phyloP scores from a whole-genome alignment of 2,113 vertebrate genomes.

The Halcyon senegalensis region DNA sequence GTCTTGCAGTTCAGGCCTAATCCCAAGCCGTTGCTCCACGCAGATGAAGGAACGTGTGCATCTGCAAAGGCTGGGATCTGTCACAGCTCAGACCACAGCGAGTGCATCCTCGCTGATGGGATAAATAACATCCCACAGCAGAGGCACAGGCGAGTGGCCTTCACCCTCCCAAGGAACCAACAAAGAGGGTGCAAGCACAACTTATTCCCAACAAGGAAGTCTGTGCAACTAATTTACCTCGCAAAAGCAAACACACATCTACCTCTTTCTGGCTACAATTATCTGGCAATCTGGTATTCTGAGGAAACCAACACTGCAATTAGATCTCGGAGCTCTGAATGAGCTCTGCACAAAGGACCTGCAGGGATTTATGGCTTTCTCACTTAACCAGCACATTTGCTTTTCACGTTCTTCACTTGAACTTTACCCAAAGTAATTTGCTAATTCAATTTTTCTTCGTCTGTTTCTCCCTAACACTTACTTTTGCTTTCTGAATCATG shows the following conservation, averaged over 20 bases:
- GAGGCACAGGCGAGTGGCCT: not conserved
- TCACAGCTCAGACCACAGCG: not conserved
- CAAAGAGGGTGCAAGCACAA: not conserved
- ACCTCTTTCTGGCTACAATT: not conserved
- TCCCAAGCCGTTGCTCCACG: not conserved
- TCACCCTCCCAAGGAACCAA: not conserved
- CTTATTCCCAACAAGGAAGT: not conserved
- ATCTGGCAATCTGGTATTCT: not conserved
- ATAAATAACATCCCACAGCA: not conserved
- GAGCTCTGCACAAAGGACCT: not conserved
- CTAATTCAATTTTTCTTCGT: not conserved
- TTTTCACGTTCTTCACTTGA: not conserved
- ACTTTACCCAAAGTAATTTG: not conserved
- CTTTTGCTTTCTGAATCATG: slow-evolving; percentile 8
- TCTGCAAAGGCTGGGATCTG: not conserved
- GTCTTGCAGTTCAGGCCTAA: not conserved
- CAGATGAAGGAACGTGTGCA: accelerated
- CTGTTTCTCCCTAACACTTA: not conserved
- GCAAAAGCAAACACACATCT: not conserved
- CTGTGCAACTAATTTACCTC: not conserved
- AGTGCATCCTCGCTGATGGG: accelerated
- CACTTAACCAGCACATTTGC: not conserved
- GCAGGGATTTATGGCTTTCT: not conserved
- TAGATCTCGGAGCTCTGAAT: not conserved
- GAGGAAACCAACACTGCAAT: not conserved